Evolutionary conservation across 2,888 invertebrate genomes (phyloP).

Genomic region (Leucophenga maculata): DNA sequence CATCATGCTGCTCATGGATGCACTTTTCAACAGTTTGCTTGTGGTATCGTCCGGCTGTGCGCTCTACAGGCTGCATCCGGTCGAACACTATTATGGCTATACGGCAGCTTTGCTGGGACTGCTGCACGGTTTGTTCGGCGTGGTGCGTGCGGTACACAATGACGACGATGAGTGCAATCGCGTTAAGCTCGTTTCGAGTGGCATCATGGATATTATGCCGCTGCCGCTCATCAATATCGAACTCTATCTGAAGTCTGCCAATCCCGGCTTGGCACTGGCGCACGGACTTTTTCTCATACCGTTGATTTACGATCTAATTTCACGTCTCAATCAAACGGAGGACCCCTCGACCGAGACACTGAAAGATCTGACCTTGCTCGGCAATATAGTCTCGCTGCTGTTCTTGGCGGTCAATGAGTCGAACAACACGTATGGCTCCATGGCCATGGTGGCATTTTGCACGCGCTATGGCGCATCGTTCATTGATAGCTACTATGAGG

Average conservation of each 20-base stretch:
- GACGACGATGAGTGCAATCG: conserved; percentile 47
- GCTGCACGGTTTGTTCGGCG: conserved; percentile 59
- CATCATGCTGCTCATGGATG: conserved; percentile 48
- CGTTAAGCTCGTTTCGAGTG: conserved; percentile 41
- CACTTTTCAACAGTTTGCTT: conserved; percentile 55
- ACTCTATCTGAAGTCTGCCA: conserved; percentile 53
- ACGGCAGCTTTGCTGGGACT: conserved; percentile 54
- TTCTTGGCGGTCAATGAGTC: conserved; percentile 59
- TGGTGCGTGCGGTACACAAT: conserved; percentile 44
- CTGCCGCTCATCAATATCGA: conserved; percentile 61
- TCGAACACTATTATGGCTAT: conserved; percentile 57
- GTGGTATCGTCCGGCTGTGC: conserved; percentile 60
- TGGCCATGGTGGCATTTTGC: conserved; percentile 53
- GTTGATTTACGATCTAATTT: conserved; percentile 52
- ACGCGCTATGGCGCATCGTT: conserved; percentile 51
- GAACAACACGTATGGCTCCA: conserved; percentile 45
- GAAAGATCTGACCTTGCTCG: conserved; percentile 59
- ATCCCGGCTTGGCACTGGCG: conserved; percentile 53
- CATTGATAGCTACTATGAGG: conserved; percentile 50
- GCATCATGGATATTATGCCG: conserved; percentile 57
- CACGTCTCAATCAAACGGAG: conserved; percentile 44
- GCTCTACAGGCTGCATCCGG: conserved; percentile 51
- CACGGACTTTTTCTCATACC: conserved; percentile 61
- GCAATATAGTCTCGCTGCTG: conserved; percentile 60
- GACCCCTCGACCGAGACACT: conserved; percentile 51